phyloP scores from a whole-genome alignment of 2,888 invertebrate species.

The Cantharis flavilabris region DNA sequence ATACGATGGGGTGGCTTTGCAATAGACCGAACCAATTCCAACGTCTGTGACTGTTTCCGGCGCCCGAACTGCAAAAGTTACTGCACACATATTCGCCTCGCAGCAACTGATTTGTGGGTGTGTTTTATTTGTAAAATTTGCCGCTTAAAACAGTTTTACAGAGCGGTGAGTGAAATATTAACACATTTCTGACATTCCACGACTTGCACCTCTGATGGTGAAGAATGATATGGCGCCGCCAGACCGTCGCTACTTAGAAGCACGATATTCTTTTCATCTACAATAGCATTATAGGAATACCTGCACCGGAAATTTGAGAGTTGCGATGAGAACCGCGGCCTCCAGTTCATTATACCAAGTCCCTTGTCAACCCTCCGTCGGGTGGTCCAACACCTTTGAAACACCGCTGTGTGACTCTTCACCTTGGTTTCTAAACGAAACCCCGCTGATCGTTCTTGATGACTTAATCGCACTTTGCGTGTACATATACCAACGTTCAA shows the following conservation, averaged over 20 bases:
- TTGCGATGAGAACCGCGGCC: conserved; percentile 38
- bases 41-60: conserved; percentile 39
- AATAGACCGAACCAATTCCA: conserved; percentile 31
- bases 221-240: conserved; percentile 51
- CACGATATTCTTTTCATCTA: conserved; percentile 39
- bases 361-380: conserved; percentile 49
- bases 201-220: conserved; percentile 52
- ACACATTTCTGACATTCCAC: conserved; percentile 50
- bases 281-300: conserved; percentile 39
- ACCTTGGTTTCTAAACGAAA: conserved; percentile 48
- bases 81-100: conserved; percentile 34
- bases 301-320: conserved; percentile 41
- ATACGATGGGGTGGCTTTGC: conserved; percentile 34
- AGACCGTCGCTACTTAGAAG: conserved; percentile 40
- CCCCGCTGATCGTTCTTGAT: conserved; percentile 44
- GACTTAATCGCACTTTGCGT: conserved; percentile 50
- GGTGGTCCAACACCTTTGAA: conserved; percentile 44
- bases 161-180: conserved; percentile 52
- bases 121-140: conserved; percentile 45
- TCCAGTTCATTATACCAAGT: conserved; percentile 50
- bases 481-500: conserved; percentile 24
- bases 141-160: conserved; percentile 41
- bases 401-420: conserved; percentile 45
- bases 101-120: conserved; percentile 45
- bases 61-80: conserved; percentile 35